Evolutionary conservation across 2,113 vertebrate species (phyloP), one percentile per base, ranked within the genome.

Genomic region (Plestiodon gilberti): DNA sequence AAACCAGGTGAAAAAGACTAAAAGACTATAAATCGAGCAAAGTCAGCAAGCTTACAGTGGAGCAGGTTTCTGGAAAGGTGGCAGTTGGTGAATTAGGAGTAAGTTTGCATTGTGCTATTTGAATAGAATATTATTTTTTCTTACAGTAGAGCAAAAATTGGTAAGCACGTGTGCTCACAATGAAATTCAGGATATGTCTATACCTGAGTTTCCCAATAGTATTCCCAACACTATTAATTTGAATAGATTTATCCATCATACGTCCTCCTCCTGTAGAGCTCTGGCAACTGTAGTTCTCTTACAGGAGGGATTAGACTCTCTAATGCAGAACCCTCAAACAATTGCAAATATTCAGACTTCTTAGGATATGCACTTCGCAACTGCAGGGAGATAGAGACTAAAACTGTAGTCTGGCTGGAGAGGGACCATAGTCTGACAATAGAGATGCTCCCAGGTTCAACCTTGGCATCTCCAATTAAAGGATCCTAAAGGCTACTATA

Each of bases 1-100:
- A 22, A 15, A 13, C 17, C 17, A 59, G 14, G 67, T 7, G 3
- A 2, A 75, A 87, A 10, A 59, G 20, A 48, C 11, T 77, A 25
- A 81, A 74, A n/a, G 13, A 61, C 7, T 33, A 62, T 10, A 90
- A 87, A 87, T 73, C 67, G 6, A 83, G 25, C 22, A 84, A 82
- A 85, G 85, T 65, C 61, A 70, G 2, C 18, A 20, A 15, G 78
- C 25, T 18, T 52, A 17, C 38, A 87, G 69, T 67, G 76, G 62
- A 55, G 9, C 1, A 15, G 3, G 0, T 83, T 90, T 89, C 55
- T 79, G 88, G 15, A 73, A 28, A 65, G 0, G 0, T 6, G 28
- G 6, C n/a, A 4, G 75, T 3, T 28, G 15, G 20, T 11, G 23
- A 62, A 8, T 77, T 11, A 67, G 38, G 48, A 83, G 35, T 61